phyloP scores from a whole-genome alignment of 1,140 invertebrate species.

The Zaprionus vittiger region DNA sequence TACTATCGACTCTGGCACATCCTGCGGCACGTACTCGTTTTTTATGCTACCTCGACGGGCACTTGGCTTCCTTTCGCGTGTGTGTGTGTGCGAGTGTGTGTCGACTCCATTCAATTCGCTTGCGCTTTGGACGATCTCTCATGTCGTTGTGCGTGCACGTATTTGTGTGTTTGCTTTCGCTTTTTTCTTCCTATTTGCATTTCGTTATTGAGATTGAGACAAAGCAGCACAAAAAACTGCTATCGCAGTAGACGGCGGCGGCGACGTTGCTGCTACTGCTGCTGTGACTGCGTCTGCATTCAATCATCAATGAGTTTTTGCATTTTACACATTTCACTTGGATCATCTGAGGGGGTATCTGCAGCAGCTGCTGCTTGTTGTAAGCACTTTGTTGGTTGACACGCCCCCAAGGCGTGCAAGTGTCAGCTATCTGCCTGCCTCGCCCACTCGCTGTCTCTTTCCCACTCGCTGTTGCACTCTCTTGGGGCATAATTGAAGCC shows the following conservation, averaged over 20 bases:
- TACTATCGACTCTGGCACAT: not conserved
- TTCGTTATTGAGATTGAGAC: constrained; percentile 83
- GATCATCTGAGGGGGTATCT: constrained; percentile 45
- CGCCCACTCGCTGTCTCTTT: not conserved
- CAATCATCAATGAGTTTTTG: constrained; percentile 80
- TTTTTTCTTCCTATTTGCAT: constrained; percentile 79
- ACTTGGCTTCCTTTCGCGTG: constrained; percentile 61
- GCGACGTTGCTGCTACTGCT: not conserved
- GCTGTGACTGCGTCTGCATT: constrained; percentile 52
- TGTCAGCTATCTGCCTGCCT: constrained; percentile 6
- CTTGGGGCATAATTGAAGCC: constrained; percentile 67
- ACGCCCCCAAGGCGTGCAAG: constrained; percentile 37
- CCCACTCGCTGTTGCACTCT: not conserved
- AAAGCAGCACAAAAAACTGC: constrained; percentile 64
- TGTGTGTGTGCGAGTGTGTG: constrained; percentile 1
- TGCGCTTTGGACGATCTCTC: constrained; percentile 46
- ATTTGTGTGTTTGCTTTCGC: constrained; percentile 80
- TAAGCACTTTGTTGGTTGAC: constrained; percentile 62
- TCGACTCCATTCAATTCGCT: constrained; percentile 58
- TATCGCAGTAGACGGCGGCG: constrained; percentile 10
- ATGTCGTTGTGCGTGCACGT: constrained; percentile 50
- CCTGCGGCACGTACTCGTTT: constrained; percentile 1
- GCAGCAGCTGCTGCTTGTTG: constrained; percentile 44
- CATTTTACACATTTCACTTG: constrained; percentile 79
- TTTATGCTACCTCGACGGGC: constrained; percentile 45